These are phyloP conservation scores for Metopia argyrocephala DNA, from an alignment of 2,888 invertebrate genomes.

Conservation along the genomic window DNA sequence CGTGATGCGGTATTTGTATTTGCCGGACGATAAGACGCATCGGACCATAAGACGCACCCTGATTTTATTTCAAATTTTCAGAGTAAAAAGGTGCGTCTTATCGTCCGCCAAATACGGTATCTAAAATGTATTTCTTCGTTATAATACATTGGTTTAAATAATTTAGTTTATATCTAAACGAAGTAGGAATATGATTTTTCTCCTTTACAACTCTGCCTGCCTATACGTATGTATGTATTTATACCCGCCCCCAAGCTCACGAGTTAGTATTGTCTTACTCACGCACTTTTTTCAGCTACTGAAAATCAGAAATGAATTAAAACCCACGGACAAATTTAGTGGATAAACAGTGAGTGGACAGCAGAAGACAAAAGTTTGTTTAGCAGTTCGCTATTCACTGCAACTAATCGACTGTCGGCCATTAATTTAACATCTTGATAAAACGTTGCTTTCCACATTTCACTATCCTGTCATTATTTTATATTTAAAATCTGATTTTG, in stretches of 20 bases:
- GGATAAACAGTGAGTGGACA: neutral
- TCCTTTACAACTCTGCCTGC: neutral
- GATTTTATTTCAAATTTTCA: too few relatives aligned
- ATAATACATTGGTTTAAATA: too few relatives aligned
- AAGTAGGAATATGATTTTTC: too few relatives aligned
- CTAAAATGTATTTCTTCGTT: too few relatives aligned
- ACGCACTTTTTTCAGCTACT: neutral
- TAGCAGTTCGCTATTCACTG: neutral
- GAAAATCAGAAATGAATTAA: neutral
- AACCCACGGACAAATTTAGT: neutral
- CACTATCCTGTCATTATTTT: conserved; percentile 54
- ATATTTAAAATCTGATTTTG: conserved; percentile 17
- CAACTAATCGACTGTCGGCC: conserved; percentile 4
- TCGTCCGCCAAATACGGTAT: too few relatives aligned
- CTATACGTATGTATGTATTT: neutral
- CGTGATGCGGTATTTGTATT: too few relatives aligned
- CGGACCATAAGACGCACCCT: too few relatives aligned
- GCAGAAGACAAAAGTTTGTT: neutral
- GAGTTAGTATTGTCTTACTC: neutral
- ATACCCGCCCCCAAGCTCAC: too few relatives aligned
- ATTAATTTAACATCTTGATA: conserved; percentile 49
- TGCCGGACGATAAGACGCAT: too few relatives aligned
- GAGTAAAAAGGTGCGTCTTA: too few relatives aligned
- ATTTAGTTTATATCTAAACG: too few relatives aligned
- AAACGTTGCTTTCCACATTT: conserved; percentile 33